phyloP scores from a whole-genome alignment of 2,113 vertebrate species.

The Prionailurus viverrinus region DNA sequence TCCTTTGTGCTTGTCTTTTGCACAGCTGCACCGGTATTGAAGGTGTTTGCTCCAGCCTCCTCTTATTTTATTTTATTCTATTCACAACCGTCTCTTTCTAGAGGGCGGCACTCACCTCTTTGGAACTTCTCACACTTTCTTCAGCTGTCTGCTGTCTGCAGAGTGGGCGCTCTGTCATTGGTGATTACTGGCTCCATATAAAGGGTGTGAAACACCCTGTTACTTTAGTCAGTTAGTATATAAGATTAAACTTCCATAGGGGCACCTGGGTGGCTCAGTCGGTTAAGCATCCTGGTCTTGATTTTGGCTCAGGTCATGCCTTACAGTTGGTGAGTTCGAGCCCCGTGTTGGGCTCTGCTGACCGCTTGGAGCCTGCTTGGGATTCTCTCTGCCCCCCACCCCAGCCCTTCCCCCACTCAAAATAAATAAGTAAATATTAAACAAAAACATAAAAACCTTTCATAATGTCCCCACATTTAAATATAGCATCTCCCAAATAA shows the following conservation, averaged over 20 bases:
- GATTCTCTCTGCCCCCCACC: too few relatives aligned
- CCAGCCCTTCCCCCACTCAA: too few relatives aligned
- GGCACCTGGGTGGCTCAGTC: too few relatives aligned
- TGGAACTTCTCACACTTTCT: not conserved
- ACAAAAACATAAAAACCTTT: not conserved
- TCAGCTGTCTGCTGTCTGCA: slow-evolving; percentile 26
- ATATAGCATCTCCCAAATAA: slow-evolving; percentile 49
- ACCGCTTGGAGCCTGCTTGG: too few relatives aligned
- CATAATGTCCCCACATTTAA: slow-evolving; percentile 19
- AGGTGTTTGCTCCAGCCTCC: not conserved
- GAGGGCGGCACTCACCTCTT: not conserved
- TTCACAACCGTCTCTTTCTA: not conserved
- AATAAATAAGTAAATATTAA: too few relatives aligned
- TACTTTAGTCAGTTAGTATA: slow-evolving; percentile 46
- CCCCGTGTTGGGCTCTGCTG: too few relatives aligned
- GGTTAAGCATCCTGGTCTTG: too few relatives aligned
- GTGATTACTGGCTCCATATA: not conserved
- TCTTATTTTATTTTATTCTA: slow-evolving; percentile 35
- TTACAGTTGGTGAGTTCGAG: too few relatives aligned
- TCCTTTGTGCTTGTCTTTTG: slow-evolving; percentile 28
- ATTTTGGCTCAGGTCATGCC: too few relatives aligned
- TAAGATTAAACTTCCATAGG: slow-evolving; percentile 28
- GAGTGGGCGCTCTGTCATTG: not conserved
- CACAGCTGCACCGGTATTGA: not conserved
- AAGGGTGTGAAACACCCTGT: slow-evolving; percentile 46